Conservation (phyloP, 2,888 invertebrate species). For the Rhagonycha fulva region DNA sequence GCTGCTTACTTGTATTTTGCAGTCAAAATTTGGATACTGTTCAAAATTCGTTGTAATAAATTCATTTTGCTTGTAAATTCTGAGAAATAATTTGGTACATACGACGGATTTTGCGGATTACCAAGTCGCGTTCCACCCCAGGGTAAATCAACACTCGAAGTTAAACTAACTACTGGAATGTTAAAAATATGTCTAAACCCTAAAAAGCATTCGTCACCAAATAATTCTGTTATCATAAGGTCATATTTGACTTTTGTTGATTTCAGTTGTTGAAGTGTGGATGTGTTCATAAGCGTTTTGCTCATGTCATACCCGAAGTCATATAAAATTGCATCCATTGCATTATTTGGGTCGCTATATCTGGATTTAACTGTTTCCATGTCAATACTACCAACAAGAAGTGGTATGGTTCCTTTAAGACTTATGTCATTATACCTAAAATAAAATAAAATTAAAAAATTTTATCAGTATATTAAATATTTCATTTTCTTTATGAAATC, state of each 20-base stretch:
- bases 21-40: slow-evolving; percentile 46
- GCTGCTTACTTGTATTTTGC: slow-evolving; percentile 10
- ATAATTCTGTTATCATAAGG: slow-evolving; percentile 62
- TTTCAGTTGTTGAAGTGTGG: slow-evolving; percentile 35
- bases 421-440: background rate
- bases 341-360: background rate
- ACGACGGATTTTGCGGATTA: slow-evolving; percentile 62
- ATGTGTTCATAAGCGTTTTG: slow-evolving; percentile 36
- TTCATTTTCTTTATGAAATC: too few relatives aligned
- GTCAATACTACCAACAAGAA: background rate
- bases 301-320: slow-evolving; percentile 37
- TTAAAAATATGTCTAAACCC: slow-evolving; percentile 61
- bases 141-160: slow-evolving; percentile 61
- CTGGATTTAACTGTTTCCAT: background rate
- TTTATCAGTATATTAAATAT: too few relatives aligned
- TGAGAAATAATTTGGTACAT: slow-evolving; percentile 60
- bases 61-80: slow-evolving; percentile 57
- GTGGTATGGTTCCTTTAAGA: background rate
- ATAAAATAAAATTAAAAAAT: background rate
- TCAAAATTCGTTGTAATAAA: slow-evolving; percentile 59
- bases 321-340: background rate
- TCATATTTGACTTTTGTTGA: slow-evolving; percentile 58
- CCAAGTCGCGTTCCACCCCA: slow-evolving; percentile 61
- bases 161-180: slow-evolving; percentile 61
- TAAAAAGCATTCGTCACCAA: slow-evolving; percentile 63